These are phyloP conservation scores for Radopholus similis DNA, from an alignment of 1,140 invertebrate genomes.

Conservation along the genomic window DNA sequence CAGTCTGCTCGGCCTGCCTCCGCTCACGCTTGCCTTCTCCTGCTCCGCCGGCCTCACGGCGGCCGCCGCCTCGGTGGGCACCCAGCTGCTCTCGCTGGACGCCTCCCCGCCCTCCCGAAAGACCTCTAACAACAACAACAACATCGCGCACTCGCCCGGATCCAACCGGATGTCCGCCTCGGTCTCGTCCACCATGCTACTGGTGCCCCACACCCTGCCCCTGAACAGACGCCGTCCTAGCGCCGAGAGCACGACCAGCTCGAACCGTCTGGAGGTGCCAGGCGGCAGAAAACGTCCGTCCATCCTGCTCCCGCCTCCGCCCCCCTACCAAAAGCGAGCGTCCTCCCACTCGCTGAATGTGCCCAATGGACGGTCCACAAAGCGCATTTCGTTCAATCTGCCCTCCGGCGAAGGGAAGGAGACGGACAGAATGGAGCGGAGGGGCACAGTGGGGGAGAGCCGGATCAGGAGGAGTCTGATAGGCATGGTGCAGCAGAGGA, in stretches of 20 bases:
- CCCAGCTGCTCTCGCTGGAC: constrained; percentile 9
- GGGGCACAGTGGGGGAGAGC: neutral
- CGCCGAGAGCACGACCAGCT: neutral
- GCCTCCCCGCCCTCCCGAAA: neutral
- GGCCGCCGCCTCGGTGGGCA: constrained; percentile 8
- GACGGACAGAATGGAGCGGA: neutral
- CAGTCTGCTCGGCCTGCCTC: neutral
- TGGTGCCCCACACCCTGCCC: neutral
- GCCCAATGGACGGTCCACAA: neutral
- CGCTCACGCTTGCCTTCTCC: constrained; percentile 6
- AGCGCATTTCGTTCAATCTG: constrained; percentile 18
- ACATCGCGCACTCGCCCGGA: no score
- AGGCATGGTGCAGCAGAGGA: neutral
- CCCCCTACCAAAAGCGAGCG: neutral
- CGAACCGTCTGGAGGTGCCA: constrained; percentile 2
- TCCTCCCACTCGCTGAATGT: neutral
- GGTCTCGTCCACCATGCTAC: neutral
- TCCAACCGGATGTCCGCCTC: neutral
- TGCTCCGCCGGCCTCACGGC: constrained; percentile 17
- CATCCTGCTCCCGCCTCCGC: neutral
- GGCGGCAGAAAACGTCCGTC: neutral
- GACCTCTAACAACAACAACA: no score
- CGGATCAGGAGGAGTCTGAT: neutral
- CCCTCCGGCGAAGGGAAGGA: neutral
- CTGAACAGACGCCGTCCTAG: neutral